These are phyloP conservation scores for Spheniscus mendiculus DNA, from an alignment of 2,113 vertebrate genomes.

Conservation along the genomic window DNA sequence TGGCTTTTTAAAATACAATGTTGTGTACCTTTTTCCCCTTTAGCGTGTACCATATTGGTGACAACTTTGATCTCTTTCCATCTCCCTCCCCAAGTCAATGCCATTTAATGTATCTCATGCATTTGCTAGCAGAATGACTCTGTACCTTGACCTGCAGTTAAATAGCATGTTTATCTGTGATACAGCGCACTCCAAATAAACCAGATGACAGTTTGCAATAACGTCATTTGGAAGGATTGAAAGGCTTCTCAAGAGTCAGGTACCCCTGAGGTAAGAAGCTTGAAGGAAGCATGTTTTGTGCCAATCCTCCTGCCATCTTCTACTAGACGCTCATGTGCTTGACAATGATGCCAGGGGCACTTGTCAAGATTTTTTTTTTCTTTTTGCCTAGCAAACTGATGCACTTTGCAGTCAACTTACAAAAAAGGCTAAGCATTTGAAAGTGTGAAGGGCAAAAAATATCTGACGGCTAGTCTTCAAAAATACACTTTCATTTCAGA, in stretches of 20 bases:
- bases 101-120: conserved; percentile 54
- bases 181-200: conserved; percentile 54
- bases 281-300: conserved; percentile 71
- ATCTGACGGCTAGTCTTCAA: conserved; percentile 85
- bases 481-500: conserved; percentile 85
- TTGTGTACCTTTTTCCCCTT: background rate
- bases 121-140: conserved; percentile 43
- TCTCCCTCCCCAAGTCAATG: conserved; percentile 46
- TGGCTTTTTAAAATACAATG: conserved; percentile 40
- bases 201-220: conserved; percentile 62
- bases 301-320: conserved; percentile 69
- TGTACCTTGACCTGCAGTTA: conserved; percentile 66
- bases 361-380: conserved; percentile 62
- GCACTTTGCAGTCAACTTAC: conserved; percentile 81
- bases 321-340: conserved; percentile 48
- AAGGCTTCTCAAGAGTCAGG: conserved; percentile 73
- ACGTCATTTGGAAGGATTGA: conserved; percentile 59
- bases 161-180: conserved; percentile 65
- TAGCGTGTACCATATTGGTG: background rate
- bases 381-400: conserved; percentile 72
- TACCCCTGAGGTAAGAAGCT: conserved; percentile 72
- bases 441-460: conserved; percentile 87
- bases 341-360: conserved; percentile 73
- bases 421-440: conserved; percentile 84
- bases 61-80: conserved; percentile 59